Evolutionary conservation across 2,797 vertebrate species (phyloP).

Genomic region (Antrozous pallidus): DNA sequence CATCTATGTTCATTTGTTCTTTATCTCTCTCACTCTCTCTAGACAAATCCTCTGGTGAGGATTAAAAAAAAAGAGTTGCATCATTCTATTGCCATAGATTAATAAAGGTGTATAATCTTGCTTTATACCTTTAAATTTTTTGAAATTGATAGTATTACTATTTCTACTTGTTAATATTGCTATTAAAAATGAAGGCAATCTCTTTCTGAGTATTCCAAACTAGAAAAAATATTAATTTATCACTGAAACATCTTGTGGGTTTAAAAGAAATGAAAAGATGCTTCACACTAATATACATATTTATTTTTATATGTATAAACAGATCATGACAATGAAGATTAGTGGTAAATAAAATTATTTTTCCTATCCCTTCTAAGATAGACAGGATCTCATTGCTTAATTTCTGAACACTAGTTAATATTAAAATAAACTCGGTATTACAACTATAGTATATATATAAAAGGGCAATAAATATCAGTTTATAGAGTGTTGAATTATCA

Average conservation of each 20-base stretch:
- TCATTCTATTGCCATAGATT: background rate
- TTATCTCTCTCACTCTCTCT: background rate
- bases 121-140: background rate
- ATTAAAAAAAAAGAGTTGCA: background rate
- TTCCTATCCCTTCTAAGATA: background rate
- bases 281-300: background rate
- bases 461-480: background rate
- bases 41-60: background rate
- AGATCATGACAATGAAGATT: background rate
- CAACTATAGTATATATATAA: background rate
- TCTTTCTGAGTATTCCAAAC: background rate
- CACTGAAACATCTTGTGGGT: background rate
- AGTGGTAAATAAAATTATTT: background rate
- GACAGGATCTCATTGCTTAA: background rate
- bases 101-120: background rate
- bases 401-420: background rate
- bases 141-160: background rate
- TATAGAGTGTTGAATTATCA: background rate
- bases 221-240: background rate
- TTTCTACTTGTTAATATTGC: background rate
- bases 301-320: too few species aligned
- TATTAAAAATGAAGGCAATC: background rate
- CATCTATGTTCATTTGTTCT: background rate
- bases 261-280: background rate
- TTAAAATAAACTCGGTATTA: background rate